Evolutionary conservation across 2,797 vertebrate species (phyloP).

Genomic region (Geotrypetes seraphini): DNA sequence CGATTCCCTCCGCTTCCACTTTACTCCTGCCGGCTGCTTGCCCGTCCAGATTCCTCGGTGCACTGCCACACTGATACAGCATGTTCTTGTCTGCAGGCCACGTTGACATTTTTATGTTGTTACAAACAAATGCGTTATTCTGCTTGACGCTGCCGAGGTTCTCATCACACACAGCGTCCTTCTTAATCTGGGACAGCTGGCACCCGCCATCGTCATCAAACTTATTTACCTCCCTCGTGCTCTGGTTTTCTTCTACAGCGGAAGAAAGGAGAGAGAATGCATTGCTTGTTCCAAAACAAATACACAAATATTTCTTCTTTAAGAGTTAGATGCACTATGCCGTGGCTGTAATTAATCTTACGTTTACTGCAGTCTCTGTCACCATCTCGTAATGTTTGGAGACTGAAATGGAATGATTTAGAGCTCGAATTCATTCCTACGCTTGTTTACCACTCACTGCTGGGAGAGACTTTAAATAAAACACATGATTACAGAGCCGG

Average conservation of each 20-base stretch:
- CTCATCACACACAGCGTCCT: slow-evolving; percentile 13
- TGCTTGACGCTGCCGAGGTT: not conserved
- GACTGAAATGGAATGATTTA: not conserved
- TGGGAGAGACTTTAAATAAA: no score
- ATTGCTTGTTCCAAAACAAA: no score
- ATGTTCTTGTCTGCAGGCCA: slow-evolving; percentile 20
- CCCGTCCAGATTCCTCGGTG: slow-evolving; percentile 12
- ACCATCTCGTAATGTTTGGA: no score
- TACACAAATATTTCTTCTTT: no score
- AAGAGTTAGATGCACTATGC: no score
- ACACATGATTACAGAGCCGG: no score
- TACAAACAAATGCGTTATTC: not conserved
- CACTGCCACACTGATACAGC: slow-evolving; percentile 23
- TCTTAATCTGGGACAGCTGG: slow-evolving; percentile 14
- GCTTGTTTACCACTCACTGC: not conserved
- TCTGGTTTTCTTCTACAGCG: slow-evolving; percentile 6
- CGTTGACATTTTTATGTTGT: slow-evolving; percentile 14
- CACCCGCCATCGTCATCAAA: slow-evolving; percentile 9
- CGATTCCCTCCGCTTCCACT: slow-evolving; percentile 16
- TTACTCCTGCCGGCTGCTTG: slow-evolving; percentile 20
- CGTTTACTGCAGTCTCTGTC: no score
- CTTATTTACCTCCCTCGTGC: slow-evolving; percentile 12
- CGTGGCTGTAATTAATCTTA: no score
- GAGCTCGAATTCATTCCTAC: not conserved
- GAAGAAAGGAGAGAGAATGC: slow-evolving; percentile 3